A percentile compares a stretch with the other conserved stretches of the same genome.
Conservation (phyloP, 1,140 invertebrate species). For the Neotoxoptera formosana region DNA sequence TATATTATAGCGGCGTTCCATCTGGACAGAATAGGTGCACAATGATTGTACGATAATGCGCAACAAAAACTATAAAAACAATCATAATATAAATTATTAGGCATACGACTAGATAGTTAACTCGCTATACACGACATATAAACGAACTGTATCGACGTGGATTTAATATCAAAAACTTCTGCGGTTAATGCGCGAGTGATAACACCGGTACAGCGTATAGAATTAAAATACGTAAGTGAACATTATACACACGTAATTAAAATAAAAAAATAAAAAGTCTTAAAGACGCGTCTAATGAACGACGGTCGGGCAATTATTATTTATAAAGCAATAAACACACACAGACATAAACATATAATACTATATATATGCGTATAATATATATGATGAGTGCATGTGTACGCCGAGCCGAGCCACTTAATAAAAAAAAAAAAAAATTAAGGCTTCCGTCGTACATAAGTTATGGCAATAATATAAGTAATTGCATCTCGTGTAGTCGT, state of each 20-base stretch:
- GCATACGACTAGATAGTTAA: background rate
- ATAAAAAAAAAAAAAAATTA: slow-evolving; percentile 12
- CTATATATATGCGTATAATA: background rate
- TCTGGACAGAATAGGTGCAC: too few species aligned
- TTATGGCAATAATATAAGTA: slow-evolving; percentile 3
- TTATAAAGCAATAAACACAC: background rate
- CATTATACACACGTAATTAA: background rate
- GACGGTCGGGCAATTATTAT: background rate
- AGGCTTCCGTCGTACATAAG: background rate
- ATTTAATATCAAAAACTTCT: background rate
- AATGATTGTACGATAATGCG: too few species aligned
- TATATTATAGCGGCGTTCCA: too few species aligned
- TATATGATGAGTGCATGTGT: background rate
- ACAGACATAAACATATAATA: background rate
- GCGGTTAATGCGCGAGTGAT: background rate
- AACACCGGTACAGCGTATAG: background rate
- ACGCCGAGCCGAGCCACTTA: background rate
- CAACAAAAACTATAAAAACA: too few species aligned
- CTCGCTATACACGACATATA: too few species aligned
- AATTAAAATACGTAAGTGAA: background rate
- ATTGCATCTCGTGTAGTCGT: background rate
- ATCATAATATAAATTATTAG: background rate
- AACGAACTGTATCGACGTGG: background rate
- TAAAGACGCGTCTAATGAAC: background rate
- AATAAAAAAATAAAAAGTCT: background rate